Percentiles rank a stretch among this genome's conserved stretches.
These are phyloP conservation scores for Leptestheria dahalacensis DNA, from an alignment of 1,140 invertebrate genomes.

Conservation along the genomic window DNA sequence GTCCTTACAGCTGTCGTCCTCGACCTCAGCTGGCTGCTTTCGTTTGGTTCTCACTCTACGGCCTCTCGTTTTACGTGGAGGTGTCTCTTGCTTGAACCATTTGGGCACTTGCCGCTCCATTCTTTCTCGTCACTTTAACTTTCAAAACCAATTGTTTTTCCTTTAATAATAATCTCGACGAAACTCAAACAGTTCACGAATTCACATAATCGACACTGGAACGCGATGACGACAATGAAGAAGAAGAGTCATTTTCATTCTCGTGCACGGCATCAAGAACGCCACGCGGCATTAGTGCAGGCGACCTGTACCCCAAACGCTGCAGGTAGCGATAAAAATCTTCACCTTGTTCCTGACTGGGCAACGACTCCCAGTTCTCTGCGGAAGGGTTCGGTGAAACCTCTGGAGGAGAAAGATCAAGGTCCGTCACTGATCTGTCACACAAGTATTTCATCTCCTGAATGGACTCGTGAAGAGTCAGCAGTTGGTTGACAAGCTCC, in stretches of 20 bases:
- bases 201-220: constrained; percentile 6
- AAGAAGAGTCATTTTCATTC: constrained; percentile 18
- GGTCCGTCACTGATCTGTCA: constrained; percentile 37
- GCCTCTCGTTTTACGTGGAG: constrained; percentile 17
- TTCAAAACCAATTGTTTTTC: not conserved
- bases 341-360: constrained; percentile 29
- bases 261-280: constrained; percentile 14
- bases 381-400: constrained; percentile 43
- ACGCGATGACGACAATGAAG: constrained; percentile 7
- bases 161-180: not conserved
- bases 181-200: not conserved
- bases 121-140: not conserved
- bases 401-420: constrained; percentile 38
- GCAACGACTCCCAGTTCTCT: constrained; percentile 34
- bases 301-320: constrained; percentile 1
- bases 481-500: constrained; percentile 66
- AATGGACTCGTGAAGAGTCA: constrained; percentile 74
- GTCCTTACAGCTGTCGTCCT: constrained; percentile 24
- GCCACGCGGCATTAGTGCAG: not conserved
- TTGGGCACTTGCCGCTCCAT: constrained; percentile 10
- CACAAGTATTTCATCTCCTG: constrained; percentile 58
- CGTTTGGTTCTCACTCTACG: constrained; percentile 1
- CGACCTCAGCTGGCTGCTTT: not conserved
- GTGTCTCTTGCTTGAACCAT: constrained; percentile 14
- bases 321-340: constrained; percentile 15